Evolutionary conservation across 2,797 vertebrate genomes (phyloP), one percentile per base, ranked within the genome.

Genomic region (Tokudaia tokunoshimensis): DNA sequence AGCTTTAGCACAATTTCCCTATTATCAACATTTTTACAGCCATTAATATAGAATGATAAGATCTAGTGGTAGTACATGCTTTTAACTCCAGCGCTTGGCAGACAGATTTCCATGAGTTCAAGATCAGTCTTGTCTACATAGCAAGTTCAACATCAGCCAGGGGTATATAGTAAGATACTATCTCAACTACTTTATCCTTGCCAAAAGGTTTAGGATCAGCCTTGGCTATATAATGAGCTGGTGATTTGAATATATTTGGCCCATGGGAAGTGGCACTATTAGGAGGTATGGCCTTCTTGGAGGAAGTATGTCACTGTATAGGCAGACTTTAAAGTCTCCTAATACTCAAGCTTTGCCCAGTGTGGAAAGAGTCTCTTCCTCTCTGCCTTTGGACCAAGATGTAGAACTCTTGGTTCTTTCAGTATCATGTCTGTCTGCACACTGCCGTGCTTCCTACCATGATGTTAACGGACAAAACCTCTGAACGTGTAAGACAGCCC

Each of bases 41-140:
- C 3, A 50, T 74, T 96, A 91, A 76, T 83, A 94, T 31, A 20
- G 93, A 91, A 55, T n/a, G 15, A 70, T 13, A 79, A 65, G 20
- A 34, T 47, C 63, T 86, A 70, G 10, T 44, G 11, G 61, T 70
- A 47, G 31, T 15, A 10, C 2, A 86, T 1, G 12, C 44, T 47
- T n/a, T 86, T 70, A 86, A 37, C 84, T 86, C 65, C 63, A 86
- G 47, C 20, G 37, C 47, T 52, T 70, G 47, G 20, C 34, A 70
- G 47, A 67, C 84, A 70, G 31, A 86, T 26, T 22, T 52, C 34
- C 31, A 70, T 70, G 83, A 70, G 20, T 86, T 86, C 20, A n/a
- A 52, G 20, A 13, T 47, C 31, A 70, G 63, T 67, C 29, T 65
- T 65, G 37, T 65, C 41, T 85, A 67, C 31, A n/a, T 14, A n/a